Base-by-base conservation (phyloP, 37 sponge, comb jelly and placozoan species). In the Cladorhizidae sp. region DNA sequence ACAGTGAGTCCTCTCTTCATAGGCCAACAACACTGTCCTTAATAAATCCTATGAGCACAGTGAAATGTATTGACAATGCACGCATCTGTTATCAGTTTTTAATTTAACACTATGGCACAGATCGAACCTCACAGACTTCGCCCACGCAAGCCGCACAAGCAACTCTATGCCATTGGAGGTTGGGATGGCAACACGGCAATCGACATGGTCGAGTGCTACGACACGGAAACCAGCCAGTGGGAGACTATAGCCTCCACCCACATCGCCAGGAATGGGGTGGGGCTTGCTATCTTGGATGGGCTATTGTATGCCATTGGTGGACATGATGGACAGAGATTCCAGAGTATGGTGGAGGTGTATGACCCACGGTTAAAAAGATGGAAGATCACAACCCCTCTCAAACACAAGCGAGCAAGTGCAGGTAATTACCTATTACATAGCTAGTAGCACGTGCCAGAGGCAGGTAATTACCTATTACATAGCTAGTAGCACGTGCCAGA, bases 161-260 rank as follows among this genome's bases (percentile, higher is more conserved):
- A 61, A 29, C 75, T 83, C 25, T 83, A 55, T 83, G 83, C 83
- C 36, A 59, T 83, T n/a, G 83, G 83, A 29, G 83, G 83, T n/a
- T 83, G 83, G 83, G 75, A 83, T 35, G 83, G 83, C 54, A 61
- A 64, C 58, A 69, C 69, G 37, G 85, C 85, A 22, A 49, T 81
- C 57, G 69, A 70, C 20, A 85, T 56, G 36, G 77, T 76, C 17
- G 77, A 84, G 38, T 83, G 31, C 39, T 75, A 67, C 29, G 83
- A 83, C 83, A 83, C 83, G 5, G 83, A 83, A 20, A 83, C 67
- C 3, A 52, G 71, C 25, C 42, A 70, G 22, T 84, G 85, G 76
- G 69, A 76, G 68, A 52, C 22, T 15, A 57, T 33, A 1, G 39
- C 43, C 28, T 33, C 70, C 42, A 57, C 73, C 50, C 17, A 55